Evolutionary conservation across 23 tunicate genomes (phyloP).

Genomic region (Phallusia fumigata): DNA sequence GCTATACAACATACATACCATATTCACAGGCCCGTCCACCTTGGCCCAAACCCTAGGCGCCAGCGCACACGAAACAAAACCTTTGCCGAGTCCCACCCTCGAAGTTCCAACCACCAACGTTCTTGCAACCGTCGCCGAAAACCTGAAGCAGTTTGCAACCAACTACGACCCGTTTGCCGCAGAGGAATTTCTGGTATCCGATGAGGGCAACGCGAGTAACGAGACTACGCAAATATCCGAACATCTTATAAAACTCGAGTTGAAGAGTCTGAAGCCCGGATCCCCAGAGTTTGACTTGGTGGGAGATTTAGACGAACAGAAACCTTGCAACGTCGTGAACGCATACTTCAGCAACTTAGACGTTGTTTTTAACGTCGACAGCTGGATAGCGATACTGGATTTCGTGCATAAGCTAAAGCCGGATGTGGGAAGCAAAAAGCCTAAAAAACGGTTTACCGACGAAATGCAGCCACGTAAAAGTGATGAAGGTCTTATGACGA

Average conservation of each 20-base stretch:
- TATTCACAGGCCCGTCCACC: background rate
- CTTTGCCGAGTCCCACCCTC: constrained; percentile 22
- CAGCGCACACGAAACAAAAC: background rate
- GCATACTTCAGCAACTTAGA: constrained; percentile 72
- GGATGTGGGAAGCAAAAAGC: background rate
- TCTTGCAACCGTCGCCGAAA: constrained; percentile 53
- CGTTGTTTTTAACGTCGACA: constrained; percentile 64
- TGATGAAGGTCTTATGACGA: background rate
- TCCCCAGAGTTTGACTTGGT: background rate
- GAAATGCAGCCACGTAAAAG: background rate
- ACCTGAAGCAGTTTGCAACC: constrained; percentile 31
- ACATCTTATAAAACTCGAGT: constrained; percentile 33
- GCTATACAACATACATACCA: too few relatives aligned
- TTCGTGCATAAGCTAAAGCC: constrained; percentile 73
- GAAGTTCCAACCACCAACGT: constrained; percentile 25
- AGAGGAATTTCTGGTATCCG: background rate
- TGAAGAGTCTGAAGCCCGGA: constrained; percentile 21
- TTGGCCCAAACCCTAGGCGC: background rate
- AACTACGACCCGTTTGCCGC: background rate
- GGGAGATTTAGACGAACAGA: background rate
- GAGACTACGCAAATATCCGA: background rate
- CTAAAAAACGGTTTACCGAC: background rate
- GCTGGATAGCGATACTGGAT: constrained; percentile 68
- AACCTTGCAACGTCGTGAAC: constrained; percentile 22
- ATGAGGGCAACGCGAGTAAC: background rate